Evolutionary conservation across 2,888 invertebrate species (phyloP), one percentile per base, ranked within the genome.

Genomic region (Leistus spinibarbis): DNA sequence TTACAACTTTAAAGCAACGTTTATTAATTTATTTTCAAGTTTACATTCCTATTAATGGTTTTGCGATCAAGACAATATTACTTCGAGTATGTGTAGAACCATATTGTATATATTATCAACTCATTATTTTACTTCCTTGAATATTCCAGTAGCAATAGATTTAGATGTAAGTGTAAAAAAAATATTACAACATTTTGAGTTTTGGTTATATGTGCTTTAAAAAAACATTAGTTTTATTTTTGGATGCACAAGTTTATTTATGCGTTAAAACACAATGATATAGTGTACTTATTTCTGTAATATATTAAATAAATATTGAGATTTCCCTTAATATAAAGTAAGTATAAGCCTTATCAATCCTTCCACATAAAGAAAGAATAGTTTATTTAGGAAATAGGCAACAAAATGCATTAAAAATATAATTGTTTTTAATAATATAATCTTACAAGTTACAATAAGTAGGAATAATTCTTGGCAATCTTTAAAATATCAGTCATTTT

Each of bases 51-150:
- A 5, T 40, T 40, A 40, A 40, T 40, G 40, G 40, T 40, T 56
- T 72, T 56, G 72, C 72, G 72, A 72, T 64, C 56, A 72, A 72
- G 72, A 72, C 72, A 72, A 72, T 72, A 72, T 60, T 72, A 23
- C 57, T 60, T 56, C 22, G 22, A 16, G 16, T 19, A 60, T 64
- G 71, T 69, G 57, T 69, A 69, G 57, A 57, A 16, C 20, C 20
- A 72, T 72, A 72, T 23, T 72, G 56, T 57, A 72, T 57, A 66
- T 72, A 72, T 62, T 60, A 19, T 60, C 60, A 64, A 56, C 73
- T 73, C 66, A 67, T 53, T 7, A 62, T n/a, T 67, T 53, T 73
- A 65, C 66, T 73, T 73, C 73, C 73, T 66, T 72, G 5, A 56
- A 65, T 40, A 65, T 56, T 72, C 57, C 65, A 64, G 72, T 72